phyloP scores from a whole-genome alignment of 2,113 vertebrate genomes.

The Leptodactylus fuscus region DNA sequence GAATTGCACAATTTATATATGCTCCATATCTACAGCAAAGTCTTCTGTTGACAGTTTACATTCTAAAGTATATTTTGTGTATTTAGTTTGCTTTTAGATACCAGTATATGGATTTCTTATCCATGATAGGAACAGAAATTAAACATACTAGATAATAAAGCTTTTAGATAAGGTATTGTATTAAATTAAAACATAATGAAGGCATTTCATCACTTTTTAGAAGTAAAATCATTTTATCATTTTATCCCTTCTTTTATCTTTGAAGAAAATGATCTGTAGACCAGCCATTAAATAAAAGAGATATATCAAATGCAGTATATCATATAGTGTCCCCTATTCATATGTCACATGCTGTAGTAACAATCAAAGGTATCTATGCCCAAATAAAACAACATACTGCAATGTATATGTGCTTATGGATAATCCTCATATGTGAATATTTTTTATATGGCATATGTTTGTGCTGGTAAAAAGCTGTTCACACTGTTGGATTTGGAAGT shows the following conservation, averaged over 20 bases:
- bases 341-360: background rate
- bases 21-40: slow-evolving; percentile 11
- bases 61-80: background rate
- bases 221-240: background rate
- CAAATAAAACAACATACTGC: too few relatives aligned
- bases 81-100: background rate
- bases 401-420: background rate
- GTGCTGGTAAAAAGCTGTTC: background rate
- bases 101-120: background rate
- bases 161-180: background rate
- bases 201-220: background rate
- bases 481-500: too few relatives aligned
- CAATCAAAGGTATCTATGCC: background rate
- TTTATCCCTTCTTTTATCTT: background rate
- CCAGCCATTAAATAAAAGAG: too few relatives aligned
- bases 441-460: background rate
- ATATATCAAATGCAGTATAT: too few relatives aligned
- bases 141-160: background rate
- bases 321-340: background rate
- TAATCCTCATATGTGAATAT: background rate
- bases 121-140: background rate
- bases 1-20: background rate
- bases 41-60: background rate
- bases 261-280: background rate
- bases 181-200: background rate